A percentile compares a stretch with the other conserved stretches of the same genome.
Conservation (phyloP, 2,113 vertebrate species). For the Calypte anna region DNA sequence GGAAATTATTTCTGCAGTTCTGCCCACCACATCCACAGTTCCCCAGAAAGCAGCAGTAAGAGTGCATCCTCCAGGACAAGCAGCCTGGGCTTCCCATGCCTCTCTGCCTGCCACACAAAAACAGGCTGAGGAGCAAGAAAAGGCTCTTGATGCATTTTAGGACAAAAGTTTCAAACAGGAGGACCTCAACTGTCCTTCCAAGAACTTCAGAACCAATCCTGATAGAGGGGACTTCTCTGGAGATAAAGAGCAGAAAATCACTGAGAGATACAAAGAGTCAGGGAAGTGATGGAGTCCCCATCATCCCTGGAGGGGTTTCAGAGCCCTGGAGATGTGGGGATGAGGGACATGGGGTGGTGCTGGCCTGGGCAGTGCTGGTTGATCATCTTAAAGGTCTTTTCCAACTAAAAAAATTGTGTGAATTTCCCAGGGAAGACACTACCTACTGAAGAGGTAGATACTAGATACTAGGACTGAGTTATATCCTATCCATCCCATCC, state of each 20-base stretch:
- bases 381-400: no score
- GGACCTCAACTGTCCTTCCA: neutral
- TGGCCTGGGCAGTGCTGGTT: no score
- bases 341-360: no score
- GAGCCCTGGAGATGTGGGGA: no score
- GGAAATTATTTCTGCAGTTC: neutral
- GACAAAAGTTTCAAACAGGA: neutral
- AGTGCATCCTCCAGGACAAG: accelerated
- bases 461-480: neutral
- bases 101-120: neutral
- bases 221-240: neutral
- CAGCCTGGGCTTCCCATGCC: neutral
- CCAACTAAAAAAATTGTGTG: no score
- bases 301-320: no score
- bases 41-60: neutral
- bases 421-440: neutral
- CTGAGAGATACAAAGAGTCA: neutral
- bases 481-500: no score
- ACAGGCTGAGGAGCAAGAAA: neutral
- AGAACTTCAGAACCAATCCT: neutral
- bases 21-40: neutral
- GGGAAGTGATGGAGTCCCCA: no score
- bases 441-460: neutral
- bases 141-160: neutral
- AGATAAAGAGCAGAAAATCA: neutral